Base-by-base conservation (phyloP, 64 coral and sea anemone species). In the Hydrozoanthus tunicans region DNA sequence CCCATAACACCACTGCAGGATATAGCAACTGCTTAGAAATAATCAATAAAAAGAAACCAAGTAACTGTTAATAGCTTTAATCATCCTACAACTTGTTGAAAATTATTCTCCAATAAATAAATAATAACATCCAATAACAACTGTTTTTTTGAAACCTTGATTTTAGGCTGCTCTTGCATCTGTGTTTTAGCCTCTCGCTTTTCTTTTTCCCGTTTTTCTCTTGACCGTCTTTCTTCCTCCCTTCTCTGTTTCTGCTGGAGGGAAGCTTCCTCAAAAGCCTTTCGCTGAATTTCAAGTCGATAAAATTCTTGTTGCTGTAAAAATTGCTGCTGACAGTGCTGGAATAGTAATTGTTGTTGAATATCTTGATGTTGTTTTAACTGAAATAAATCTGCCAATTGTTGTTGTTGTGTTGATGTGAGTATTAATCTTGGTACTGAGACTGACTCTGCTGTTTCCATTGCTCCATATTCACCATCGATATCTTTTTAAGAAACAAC, bases 331-430 rank as follows among this genome's bases (percentile, higher is more conserved):
- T 88, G 84, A 26, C 74, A 88, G 70, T 88, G 84, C 25, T 88
- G 84, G 25, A 88, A 67, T 74, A 88, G 12, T 74, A 88, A 88
- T 11, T 88, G 84, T 88, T 88, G 54, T 12, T 88, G 84, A 88
- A 88, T 74, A 88, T 88, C 84, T 88, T 88, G 84, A 58, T 88
- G 84, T 57, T 60, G 84, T 88, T 88, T 88, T 6, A 73, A 43
- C 84, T 88, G 84, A 23, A 88, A 88, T 13, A 88, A 25, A 2
- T 88, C 84, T 17, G 84, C 70, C 56, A 88, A 60, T 70, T 88
- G 84, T 13, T 88, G 84, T 60, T 88, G 84, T 56, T 88, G 84
- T 51, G 69, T n/a, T 73, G 84, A 88, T 27, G 84, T 74, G 24
- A 88, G 74, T 60, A 88, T 88, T 11, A 88, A 53, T 59, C 69